A percentile compares a stretch with the other conserved stretches of the same genome.
phyloP scores from a whole-genome alignment of 2,113 vertebrate species.

The Petrocephalus zakoni region DNA sequence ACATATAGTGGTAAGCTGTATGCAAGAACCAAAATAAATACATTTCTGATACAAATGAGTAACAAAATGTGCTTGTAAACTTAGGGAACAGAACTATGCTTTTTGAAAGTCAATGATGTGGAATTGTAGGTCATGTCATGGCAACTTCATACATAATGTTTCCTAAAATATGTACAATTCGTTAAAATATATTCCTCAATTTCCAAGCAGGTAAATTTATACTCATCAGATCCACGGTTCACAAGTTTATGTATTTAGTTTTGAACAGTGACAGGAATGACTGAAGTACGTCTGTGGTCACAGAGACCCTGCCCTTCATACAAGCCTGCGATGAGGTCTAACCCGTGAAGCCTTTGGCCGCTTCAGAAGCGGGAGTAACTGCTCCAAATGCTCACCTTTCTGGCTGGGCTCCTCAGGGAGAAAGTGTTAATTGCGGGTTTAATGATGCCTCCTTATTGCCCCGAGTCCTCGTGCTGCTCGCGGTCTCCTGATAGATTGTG shows the following conservation, averaged over 20 bases:
- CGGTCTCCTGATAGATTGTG: slow-evolving; percentile 14
- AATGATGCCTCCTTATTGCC: slow-evolving; percentile 23
- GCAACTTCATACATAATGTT: not conserved
- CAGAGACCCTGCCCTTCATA: not conserved
- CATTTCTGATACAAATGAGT: not conserved
- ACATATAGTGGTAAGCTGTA: not conserved
- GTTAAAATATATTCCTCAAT: not conserved
- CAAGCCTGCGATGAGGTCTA: slow-evolving; percentile 13
- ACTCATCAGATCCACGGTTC: not conserved
- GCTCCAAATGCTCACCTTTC: slow-evolving; percentile 40
- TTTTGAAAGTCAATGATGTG: not conserved
- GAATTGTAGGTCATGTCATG: not conserved
- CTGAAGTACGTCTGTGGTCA: not conserved
- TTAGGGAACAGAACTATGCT: not conserved
- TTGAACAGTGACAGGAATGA: not conserved
- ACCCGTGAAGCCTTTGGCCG: slow-evolving; percentile 26
- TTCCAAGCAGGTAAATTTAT: not conserved
- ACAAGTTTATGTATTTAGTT: not conserved
- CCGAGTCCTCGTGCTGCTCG: slow-evolving; percentile 25
- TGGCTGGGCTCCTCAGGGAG: slow-evolving; percentile 28
- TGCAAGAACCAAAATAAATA: not conserved
- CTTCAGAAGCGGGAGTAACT: slow-evolving; percentile 16
- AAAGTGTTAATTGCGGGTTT: slow-evolving; percentile 35
- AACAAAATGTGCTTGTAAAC: not conserved
- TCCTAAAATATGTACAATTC: not conserved